Evolutionary conservation across 2,113 vertebrate species (phyloP), one percentile per base, ranked within the genome.

Genomic region (Embiotoca jacksoni): DNA sequence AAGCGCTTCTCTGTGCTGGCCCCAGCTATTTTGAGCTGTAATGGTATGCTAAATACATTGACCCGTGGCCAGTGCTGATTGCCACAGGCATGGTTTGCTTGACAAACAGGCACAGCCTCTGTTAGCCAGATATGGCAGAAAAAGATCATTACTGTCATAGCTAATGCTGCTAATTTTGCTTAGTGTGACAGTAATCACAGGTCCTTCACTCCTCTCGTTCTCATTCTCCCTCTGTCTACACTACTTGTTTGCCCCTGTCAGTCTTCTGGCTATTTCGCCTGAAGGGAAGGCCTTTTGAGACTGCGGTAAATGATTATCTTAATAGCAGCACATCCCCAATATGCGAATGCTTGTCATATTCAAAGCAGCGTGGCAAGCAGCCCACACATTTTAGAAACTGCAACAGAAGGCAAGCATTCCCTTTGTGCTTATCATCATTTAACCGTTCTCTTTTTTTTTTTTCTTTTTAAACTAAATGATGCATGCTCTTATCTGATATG

Each of bases 121-220:
- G 88, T 87, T 86, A 78, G 81, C 32, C 57, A 61, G 62, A 65
- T 77, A 72, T 49, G 37, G 36, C 54, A 32, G 75, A 76, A 90
- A 31, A 62, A 65, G 76, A 76, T 88, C 86, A 88, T 90, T 89
- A 87, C 85, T 85, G 90, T 88, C 89, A 87, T 35, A 23, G 84
- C 66, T 84, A 81, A 89, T 84, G 46, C 75, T 35, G 70, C 70
- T 82, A 82, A 88, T 82, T 83, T 78, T 72, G 70, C 68, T 85
- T 74, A 54, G 50, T 56, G 16, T 81, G 85, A 81, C 85, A 75
- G 56, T 72, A 88, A 91, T 87, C 75, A 4, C 80, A 66, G 70
- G 46, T 59, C 77, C 60, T 56, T 75, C 75, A 32, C 64, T 76
- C 58, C 57, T 73, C 74, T 47, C 47, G 44, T 53, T 68, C 54